phyloP scores from a whole-genome alignment of 2,797 vertebrate genomes.

The Artibeus jamaicensis region DNA sequence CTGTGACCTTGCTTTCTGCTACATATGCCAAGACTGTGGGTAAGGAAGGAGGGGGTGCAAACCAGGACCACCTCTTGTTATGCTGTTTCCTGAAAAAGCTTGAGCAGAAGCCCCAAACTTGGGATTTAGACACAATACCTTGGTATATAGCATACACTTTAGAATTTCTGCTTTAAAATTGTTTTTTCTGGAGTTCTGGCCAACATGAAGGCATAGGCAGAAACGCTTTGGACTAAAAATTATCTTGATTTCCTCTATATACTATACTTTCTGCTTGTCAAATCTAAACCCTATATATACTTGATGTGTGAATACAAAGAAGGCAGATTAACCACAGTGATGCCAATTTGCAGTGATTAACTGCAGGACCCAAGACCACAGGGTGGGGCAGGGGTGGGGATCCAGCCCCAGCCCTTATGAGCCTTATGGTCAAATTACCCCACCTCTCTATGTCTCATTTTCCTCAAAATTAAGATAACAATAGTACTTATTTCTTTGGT shows the following conservation, averaged over 20 bases:
- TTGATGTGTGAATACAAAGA: neutral
- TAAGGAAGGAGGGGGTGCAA: neutral
- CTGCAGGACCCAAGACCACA: neutral
- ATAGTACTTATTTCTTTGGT: neutral
- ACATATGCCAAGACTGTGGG: neutral
- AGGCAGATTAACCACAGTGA: neutral
- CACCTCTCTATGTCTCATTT: neutral
- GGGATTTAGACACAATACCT: neutral
- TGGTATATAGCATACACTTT: neutral
- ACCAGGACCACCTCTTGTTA: neutral
- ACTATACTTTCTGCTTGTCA: constrained; percentile 7
- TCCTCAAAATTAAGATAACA: neutral
- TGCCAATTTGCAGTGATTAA: constrained; percentile 6
- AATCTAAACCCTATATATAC: neutral
- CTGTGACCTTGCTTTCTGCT: neutral
- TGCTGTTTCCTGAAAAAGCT: neutral
- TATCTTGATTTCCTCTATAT: neutral
- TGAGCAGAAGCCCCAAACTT: neutral
- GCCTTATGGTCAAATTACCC: neutral
- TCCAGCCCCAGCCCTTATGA: neutral
- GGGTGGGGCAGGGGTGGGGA: neutral
- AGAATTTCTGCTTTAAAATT: constrained; percentile 36
- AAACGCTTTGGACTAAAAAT: neutral
- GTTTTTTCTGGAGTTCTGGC: neutral
- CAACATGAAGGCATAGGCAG: too few species aligned